Evolutionary conservation across 2,113 vertebrate species (phyloP).

Genomic region (Apaloderma vittatum): DNA sequence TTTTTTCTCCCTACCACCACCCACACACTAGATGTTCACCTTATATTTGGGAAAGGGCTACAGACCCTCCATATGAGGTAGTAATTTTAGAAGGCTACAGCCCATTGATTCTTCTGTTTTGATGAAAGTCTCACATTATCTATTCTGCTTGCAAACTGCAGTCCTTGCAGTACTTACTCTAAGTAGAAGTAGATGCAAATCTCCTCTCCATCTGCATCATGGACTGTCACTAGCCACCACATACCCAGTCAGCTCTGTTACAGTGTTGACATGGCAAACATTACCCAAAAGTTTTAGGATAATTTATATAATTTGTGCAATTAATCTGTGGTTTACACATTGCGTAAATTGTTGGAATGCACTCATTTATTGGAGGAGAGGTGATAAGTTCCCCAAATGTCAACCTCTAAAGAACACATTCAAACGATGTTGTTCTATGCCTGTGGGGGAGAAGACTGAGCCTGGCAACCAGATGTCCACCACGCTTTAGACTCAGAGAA

Average conservation of each 20-base stretch:
- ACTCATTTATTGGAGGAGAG: slow-evolving; percentile 5
- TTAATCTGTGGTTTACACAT: slow-evolving; percentile 33
- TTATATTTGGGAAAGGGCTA: not conserved
- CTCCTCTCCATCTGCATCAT: not conserved
- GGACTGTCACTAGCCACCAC: not conserved
- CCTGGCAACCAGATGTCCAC: slow-evolving; percentile 53
- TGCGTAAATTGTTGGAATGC: slow-evolving; percentile 26
- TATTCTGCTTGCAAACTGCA: not conserved
- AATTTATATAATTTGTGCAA: slow-evolving; percentile 49
- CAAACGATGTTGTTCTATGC: slow-evolving; percentile 15
- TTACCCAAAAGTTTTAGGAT: slow-evolving; percentile 38
- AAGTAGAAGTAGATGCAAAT: not conserved
- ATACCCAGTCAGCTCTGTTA: not conserved
- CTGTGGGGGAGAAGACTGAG: not conserved
- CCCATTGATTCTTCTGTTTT: not conserved
- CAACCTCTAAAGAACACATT: slow-evolving; percentile 32
- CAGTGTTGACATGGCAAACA: slow-evolving; percentile 40
- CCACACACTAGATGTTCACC: not conserved
- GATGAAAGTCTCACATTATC: not conserved
- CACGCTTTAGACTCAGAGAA: not conserved
- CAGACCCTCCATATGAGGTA: not conserved
- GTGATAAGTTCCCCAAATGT: slow-evolving; percentile 38
- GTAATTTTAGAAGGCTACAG: not conserved
- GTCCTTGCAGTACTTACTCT: not conserved
- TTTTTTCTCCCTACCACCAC: not conserved